phyloP scores from a whole-genome alignment of 2,797 vertebrate species.

The Spinus pinus region DNA sequence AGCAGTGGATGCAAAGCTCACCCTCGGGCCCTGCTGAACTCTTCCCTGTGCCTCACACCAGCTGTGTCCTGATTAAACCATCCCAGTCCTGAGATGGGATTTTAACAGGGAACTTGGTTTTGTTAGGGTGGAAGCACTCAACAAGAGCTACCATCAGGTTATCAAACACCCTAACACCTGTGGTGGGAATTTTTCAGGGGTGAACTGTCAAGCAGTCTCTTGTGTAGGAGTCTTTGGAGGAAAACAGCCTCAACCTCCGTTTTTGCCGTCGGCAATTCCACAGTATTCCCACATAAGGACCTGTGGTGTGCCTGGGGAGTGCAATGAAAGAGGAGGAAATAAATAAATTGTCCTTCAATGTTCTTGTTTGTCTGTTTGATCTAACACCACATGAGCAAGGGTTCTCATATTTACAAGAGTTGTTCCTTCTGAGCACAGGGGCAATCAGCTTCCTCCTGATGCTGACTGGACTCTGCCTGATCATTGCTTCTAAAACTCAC shows the following conservation, averaged over 20 bases:
- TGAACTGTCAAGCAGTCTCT: neutral
- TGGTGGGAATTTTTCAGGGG: neutral
- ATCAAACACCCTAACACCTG: neutral
- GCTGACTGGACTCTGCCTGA: neutral
- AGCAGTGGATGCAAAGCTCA: neutral
- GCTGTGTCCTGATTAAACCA: neutral
- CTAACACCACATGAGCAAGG: neutral
- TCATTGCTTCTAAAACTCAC: neutral
- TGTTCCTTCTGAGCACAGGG: neutral
- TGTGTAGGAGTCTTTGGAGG: neutral
- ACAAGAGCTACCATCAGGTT: neutral
- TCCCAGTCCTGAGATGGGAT: neutral
- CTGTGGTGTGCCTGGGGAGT: neutral
- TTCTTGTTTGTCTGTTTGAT: neutral
- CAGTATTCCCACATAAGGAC: neutral
- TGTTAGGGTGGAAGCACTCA: neutral
- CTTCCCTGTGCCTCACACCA: neutral
- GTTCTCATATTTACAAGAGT: neutral
- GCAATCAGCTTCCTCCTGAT: neutral
- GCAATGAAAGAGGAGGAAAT: neutral
- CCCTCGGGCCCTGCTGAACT: rapidly evolving
- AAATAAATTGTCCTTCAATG: neutral
- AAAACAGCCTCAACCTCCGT: neutral
- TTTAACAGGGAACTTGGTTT: neutral
- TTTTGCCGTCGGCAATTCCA: neutral